Conservation (phyloP, 2,797 vertebrate genomes). For the Lemur catta region DNA sequence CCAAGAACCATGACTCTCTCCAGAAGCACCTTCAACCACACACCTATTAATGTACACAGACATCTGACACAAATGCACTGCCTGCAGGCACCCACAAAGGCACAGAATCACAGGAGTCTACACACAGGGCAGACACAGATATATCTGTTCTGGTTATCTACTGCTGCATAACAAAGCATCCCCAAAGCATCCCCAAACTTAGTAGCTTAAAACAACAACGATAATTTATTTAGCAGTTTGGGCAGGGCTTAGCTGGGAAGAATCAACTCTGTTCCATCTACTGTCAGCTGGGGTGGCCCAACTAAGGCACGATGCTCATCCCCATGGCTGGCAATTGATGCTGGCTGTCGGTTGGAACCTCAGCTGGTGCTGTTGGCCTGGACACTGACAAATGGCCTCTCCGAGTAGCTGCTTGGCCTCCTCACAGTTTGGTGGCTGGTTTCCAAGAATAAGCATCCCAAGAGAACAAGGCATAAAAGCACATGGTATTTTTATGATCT, state of each 20-base stretch:
- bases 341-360: background rate
- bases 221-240: constrained; percentile 40
- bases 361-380: background rate
- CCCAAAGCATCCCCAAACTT: constrained; percentile 25
- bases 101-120: background rate
- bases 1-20: constrained; percentile 16
- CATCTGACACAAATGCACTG: constrained; percentile 16
- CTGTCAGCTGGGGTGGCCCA: background rate
- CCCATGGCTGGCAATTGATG: background rate
- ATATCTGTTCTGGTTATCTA: background rate
- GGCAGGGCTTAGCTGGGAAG: background rate
- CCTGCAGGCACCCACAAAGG: background rate
- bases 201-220: constrained; percentile 25
- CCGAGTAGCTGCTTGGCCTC: background rate
- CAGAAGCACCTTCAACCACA: constrained; percentile 35
- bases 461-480: background rate
- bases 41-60: constrained; percentile 17
- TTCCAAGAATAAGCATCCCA: constrained; percentile 35
- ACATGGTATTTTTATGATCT: background rate
- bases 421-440: background rate
- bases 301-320: background rate
- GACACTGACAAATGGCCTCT: constrained; percentile 14
- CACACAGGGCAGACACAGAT: background rate
- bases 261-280: background rate
- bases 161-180: constrained; percentile 17